Base-by-base conservation (phyloP, 2,797 vertebrate genomes). In the Lophura swinhoii region DNA sequence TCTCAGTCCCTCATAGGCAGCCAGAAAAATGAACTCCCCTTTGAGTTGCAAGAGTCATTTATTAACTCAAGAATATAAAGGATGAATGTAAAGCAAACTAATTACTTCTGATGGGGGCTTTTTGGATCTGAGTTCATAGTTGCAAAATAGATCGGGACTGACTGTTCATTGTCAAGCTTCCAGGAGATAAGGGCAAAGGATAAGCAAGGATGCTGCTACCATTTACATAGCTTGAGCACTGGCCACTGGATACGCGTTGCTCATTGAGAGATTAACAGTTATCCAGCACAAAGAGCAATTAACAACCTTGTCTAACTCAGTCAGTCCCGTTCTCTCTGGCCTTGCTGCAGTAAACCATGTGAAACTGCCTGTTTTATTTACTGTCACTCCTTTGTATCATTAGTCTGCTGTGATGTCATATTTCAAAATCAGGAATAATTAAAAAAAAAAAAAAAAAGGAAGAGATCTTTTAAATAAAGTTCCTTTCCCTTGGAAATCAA, bases 201-300 rank as follows among this genome's bases (percentile, higher is more conserved):
- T 91, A 92, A 86, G 58, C 29, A 60, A 93, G 79, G 83, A 94
- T 93, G 83, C 70, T 88, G 82, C 79, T 88, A 4, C 93, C 92
- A 90, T 91, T 93, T 93, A 92, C 0, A 0, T 84, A 43, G 49
- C 68, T 84, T 76, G 76, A 86, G 89, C 58, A 39, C 76, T 74
- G 82, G 60, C 71, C 82, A 84, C 78, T 95, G 80, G 82, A 93
- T 93, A 91, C 35, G 44, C 1, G 0, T 92, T 96, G 86, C 76
- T 94, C 70, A 71, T 35, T 39, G 73, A 91, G 85, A 88, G 92
- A 95, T 95, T 94, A 96, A 94, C 87, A 91, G 91, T 87, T 87
- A 93, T 58, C 76, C 79, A 92, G 64, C 63, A 90, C 76, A 93
- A 71, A 90, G 79, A 79, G 79, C 87, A 96, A 95, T 86, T 83